These are phyloP conservation scores for Empidonax alnorum DNA, from an alignment of 2,113 vertebrate genomes.

Conservation along the genomic window DNA sequence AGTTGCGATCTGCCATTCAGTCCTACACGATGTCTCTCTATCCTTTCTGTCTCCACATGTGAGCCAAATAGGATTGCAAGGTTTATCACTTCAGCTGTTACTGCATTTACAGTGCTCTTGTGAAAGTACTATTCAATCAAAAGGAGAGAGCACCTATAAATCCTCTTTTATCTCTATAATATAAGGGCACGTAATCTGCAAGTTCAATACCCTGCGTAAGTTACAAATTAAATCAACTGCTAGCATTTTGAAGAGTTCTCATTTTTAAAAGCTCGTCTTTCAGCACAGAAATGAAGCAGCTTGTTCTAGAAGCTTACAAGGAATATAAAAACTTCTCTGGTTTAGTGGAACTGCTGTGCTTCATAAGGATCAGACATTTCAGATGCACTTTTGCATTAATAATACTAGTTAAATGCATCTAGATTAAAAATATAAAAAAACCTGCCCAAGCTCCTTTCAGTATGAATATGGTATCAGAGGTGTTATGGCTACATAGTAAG, in stretches of 20 bases:
- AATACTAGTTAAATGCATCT: background rate
- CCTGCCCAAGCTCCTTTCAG: background rate
- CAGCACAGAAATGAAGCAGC: background rate
- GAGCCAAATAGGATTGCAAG: background rate
- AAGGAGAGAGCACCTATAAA: background rate
- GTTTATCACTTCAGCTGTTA: background rate
- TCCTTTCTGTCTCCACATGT: accelerated
- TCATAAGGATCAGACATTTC: background rate
- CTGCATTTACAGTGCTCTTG: background rate
- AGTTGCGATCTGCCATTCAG: background rate
- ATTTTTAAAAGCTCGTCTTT: background rate
- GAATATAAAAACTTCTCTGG: background rate
- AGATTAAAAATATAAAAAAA: background rate
- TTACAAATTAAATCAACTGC: slow-evolving; percentile 33
- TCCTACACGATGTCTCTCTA: background rate
- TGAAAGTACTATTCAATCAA: background rate
- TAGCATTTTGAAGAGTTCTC: background rate
- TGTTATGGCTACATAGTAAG: background rate
- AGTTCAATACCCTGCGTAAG: background rate
- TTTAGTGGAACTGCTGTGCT: background rate
- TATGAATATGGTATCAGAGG: background rate
- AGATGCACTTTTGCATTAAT: background rate
- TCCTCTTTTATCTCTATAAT: background rate
- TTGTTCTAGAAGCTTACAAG: background rate
- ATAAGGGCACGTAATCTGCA: background rate